Evolutionary conservation across 2,113 vertebrate genomes (phyloP), one percentile per base, ranked within the genome.

Genomic region (Psettodes erumei): DNA sequence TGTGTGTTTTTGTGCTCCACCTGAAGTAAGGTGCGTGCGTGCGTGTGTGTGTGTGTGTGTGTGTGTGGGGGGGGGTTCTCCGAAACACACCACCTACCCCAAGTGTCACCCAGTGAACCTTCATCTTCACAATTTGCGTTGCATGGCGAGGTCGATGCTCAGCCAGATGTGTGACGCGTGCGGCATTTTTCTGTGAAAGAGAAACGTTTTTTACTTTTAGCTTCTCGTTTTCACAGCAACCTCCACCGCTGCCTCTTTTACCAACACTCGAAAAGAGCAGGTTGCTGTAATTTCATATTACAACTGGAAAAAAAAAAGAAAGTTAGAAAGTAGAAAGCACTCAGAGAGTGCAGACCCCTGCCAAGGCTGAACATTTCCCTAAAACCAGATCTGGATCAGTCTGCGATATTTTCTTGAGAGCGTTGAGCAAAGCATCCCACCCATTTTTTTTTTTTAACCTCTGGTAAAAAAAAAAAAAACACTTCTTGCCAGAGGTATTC

Each of bases 41-140:
- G 27, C 55, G 40, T 21, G 71, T 55, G 53, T 65, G 56, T 61
- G 12, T 83, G 38, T 59, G 55, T 71, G 47, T 53, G 63, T 55
- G 13, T 56, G 63, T 35, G 11, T 27, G 5, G n/a, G n/a, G n/a
- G n/a, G n/a, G n/a, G n/a, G n/a, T n/a, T 37, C 10, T 35, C 13
- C 19, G 3, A 38, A 45, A 56, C 19, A 18, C 13, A 9, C 15
- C 10, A 7, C 4, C 48, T 21, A 13, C 12, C 15, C 9, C 10
- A 7, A 7, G 38, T n/a, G 21, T 19, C 30, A 21, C 37, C 33
- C 1, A 12, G 13, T 30, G 25, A 54, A 23, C 28, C 71, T 21
- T 60, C 51, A 50, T 70, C n/a, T 67, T 85, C 23, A 71, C 70
- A n/a, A n/a, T n/a, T n/a, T n/a, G n/a, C n/a, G n/a, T 55, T 68